phyloP scores from a whole-genome alignment of 2,888 invertebrate species.

The Agrochola circellaris region DNA sequence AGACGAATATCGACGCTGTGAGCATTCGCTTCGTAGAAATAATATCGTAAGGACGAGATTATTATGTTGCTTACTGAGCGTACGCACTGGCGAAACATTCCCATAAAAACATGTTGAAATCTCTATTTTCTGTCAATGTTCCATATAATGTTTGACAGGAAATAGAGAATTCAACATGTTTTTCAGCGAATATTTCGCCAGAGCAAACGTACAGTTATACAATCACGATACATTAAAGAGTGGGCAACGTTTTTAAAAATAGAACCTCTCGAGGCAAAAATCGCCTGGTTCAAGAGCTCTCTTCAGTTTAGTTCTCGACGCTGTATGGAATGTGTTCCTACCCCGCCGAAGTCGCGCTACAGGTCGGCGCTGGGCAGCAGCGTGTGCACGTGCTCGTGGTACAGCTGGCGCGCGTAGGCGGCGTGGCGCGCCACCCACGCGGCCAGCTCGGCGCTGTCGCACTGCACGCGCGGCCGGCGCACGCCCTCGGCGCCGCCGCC shows the following conservation, averaged over 20 bases:
- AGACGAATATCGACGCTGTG: not conserved
- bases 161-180: too few species aligned
- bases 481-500: slow-evolving; percentile 82
- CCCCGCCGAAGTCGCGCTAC: not conserved
- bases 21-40: not conserved
- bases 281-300: not conserved
- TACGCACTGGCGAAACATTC: too few species aligned
- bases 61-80: not conserved
- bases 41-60: not conserved
- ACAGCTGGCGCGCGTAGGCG: slow-evolving; percentile 96
- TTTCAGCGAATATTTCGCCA: too few species aligned
- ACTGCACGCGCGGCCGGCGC: slow-evolving; percentile 94
- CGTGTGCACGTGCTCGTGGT: slow-evolving; percentile 95
- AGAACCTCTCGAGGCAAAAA: too few species aligned
- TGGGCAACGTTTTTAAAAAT: not conserved
- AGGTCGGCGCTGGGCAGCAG: slow-evolving; percentile 78
- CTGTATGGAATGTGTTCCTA: not conserved
- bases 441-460: slow-evolving; percentile 93
- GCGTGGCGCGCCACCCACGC: slow-evolving; percentile 94
- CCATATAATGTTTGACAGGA: too few species aligned
- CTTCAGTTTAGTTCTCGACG: not conserved
- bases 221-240: not conserved
- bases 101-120: too few species aligned
- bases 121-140: too few species aligned
- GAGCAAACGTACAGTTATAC: too few species aligned